Conservation (phyloP, 1,140 invertebrate species). For the Orussus abietinus region DNA sequence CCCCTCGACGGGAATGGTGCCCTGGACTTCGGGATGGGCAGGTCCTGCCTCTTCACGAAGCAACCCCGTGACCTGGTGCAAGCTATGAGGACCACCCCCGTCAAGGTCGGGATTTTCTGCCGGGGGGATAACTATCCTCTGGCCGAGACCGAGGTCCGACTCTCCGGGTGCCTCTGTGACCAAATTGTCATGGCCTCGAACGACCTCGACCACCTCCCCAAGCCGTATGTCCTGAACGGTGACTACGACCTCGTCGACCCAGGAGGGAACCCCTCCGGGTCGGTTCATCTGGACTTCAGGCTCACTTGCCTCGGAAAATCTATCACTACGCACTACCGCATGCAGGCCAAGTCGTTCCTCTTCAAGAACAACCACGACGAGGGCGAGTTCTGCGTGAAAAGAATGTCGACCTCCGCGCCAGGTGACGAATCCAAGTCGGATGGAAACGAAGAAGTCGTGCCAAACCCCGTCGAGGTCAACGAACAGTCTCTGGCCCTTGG, state of each 20-base stretch:
- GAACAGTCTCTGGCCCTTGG: background rate
- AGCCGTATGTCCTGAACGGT: conserved; percentile 37
- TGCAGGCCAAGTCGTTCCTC: conserved; percentile 25
- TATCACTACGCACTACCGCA: conserved; percentile 33
- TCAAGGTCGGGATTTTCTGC: conserved; percentile 42
- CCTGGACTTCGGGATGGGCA: conserved; percentile 33
- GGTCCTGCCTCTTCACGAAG: conserved; percentile 39
- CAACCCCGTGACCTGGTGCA: conserved; percentile 36
- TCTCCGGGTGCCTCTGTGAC: conserved; percentile 45
- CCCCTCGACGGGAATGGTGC: conserved; percentile 19
- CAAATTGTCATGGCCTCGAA: conserved; percentile 43
- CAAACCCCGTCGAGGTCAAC: too few relatives aligned
- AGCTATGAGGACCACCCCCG: conserved; percentile 27
- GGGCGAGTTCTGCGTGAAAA: conserved; percentile 28
- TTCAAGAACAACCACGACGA: conserved; percentile 29
- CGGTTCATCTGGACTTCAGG: conserved; percentile 32
- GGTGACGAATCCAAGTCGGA: conserved; percentile 2
- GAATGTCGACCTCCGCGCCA: conserved; percentile 17
- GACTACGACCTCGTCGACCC: conserved; percentile 35
- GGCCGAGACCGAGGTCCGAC: conserved; percentile 32
- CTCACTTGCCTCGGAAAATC: conserved; percentile 38
- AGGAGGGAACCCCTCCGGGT: conserved; percentile 39
- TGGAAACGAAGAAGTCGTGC: too few relatives aligned
- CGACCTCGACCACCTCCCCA: conserved; percentile 33
- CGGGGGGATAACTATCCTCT: conserved; percentile 42